These are phyloP conservation scores for Eucriotettix oculatus DNA, from an alignment of 2,888 invertebrate species.

Conservation along the genomic window DNA sequence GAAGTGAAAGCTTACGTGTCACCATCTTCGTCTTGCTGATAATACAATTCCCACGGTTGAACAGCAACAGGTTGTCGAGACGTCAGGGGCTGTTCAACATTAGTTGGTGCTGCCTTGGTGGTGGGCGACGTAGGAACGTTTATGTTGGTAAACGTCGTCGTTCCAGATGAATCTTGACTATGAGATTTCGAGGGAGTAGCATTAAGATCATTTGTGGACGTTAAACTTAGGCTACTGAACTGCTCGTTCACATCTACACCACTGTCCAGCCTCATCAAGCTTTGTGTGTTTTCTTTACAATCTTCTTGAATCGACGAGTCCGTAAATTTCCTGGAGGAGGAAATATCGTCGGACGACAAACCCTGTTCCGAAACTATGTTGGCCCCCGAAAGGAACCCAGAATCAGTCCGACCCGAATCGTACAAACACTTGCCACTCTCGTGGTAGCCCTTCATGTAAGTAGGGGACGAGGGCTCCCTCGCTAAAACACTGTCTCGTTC, in stretches of 20 bases:
- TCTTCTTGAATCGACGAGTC: conserved; percentile 17
- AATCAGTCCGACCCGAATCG: conserved; percentile 23
- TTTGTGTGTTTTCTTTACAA: conserved; percentile 7
- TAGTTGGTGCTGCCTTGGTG: background rate
- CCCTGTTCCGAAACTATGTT: conserved; percentile 21
- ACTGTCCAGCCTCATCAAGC: conserved; percentile 43
- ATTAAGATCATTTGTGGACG: conserved; percentile 2
- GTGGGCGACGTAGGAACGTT: conserved; percentile 1
- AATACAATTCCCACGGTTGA: conserved; percentile 41
- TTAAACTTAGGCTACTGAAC: conserved; percentile 38
- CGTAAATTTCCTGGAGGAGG: conserved; percentile 10
- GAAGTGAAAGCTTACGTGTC: conserved; percentile 57
- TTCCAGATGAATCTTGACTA: background rate
- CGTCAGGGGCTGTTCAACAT: background rate
- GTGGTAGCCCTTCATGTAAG: conserved; percentile 9
- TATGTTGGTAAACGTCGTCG: conserved; percentile 1
- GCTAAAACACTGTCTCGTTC: background rate
- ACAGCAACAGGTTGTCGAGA: background rate
- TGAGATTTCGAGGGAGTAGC: conserved; percentile 5
- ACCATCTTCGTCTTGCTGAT: conserved; percentile 65
- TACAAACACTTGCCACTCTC: conserved; percentile 13
- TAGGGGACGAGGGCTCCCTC: conserved; percentile 6
- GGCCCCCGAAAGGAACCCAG: conserved; percentile 31
- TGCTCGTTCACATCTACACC: conserved; percentile 45
- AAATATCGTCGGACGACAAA: conserved; percentile 14